Evolutionary conservation across 2,888 invertebrate genomes (phyloP).

Genomic region (Anoncus sp.): DNA sequence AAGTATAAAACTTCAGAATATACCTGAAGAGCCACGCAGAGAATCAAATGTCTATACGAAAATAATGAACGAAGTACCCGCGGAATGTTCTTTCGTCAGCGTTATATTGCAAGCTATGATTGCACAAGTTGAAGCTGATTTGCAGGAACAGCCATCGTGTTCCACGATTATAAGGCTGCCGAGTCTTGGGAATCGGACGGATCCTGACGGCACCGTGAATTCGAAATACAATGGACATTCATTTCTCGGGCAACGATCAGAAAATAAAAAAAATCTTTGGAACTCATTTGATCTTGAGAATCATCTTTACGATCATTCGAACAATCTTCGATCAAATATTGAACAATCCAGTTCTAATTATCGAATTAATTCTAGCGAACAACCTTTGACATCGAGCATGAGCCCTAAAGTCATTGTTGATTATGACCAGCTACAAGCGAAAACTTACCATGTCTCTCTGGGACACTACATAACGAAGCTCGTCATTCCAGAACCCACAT

Average conservation of each 20-base stretch:
- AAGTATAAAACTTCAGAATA: conserved; percentile 81
- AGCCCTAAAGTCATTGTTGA: conserved; percentile 66
- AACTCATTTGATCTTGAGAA: not conserved
- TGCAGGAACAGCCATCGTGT: not conserved
- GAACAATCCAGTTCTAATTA: conserved; percentile 60
- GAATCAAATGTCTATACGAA: conserved; percentile 65
- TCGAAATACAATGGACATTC: not conserved
- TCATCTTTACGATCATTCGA: not conserved
- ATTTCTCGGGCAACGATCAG: not conserved
- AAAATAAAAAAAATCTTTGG: not conserved
- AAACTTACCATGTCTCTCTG: conserved; percentile 53
- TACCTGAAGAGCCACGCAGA: conserved; percentile 59
- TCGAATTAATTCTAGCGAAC: conserved; percentile 38
- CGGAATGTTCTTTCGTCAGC: conserved; percentile 71
- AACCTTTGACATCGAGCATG: not conserved
- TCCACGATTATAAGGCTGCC: not conserved
- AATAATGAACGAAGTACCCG: conserved; percentile 68
- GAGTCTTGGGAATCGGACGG: not conserved
- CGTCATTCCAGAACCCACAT: conserved; percentile 23
- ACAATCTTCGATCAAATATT: conserved; percentile 38
- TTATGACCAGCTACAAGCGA: conserved; percentile 64
- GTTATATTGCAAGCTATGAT: conserved; percentile 74
- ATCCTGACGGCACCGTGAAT: not conserved
- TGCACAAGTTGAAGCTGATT: conserved; percentile 70
- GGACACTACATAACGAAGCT: conserved; percentile 36